Evolutionary conservation across 1,140 invertebrate genomes (phyloP), one percentile per base, ranked within the genome.

Genomic region (Drosophila insularis): DNA sequence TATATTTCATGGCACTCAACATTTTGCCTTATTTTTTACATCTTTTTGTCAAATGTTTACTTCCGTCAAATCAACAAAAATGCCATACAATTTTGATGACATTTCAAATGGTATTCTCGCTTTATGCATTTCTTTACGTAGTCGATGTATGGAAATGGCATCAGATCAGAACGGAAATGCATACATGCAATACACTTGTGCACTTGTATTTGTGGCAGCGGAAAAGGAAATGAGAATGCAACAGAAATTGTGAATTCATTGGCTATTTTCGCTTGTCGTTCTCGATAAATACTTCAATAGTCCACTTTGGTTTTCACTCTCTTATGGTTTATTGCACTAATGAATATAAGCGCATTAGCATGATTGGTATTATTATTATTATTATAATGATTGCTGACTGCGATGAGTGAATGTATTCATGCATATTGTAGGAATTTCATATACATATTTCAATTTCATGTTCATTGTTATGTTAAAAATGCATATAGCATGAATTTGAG

Each of bases 21-120:
- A 7, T 21, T 10, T 19, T 10, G 2, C 7, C 10, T 50, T 21
- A 8, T 17, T 17, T 46, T 46, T 19, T 43, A 14, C 14, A 4
- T 43, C 14, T 7, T 50, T 50, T 71, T 69, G 75, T 62, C 80
- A 82, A 82, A 82, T 82, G 75, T 82, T 82, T 82, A 81, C 80
- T 82, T 82, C 80, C 80, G 80, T 82, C 80, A 82, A 84, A 82
- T 82, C 80, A 82, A 82, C 80, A 82, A 82, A 82, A 82, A 82
- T 82, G 75, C 17, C 80, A 82, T 82, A 79, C 75, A 82, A 79
- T 79, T 82, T 82, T 82, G 80, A 82, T 82, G 80, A 67, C 67
- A 71, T 65, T 68, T 68, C 80, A 75, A 81, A 81, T 73, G 79
- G 50, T 61, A 72, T 46, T 46, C 7, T 14, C 43, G 43, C 74